Percentiles rank a stretch among this genome's conserved stretches.
phyloP scores from a whole-genome alignment of 2,113 vertebrate genomes.

The Calonectris borealis region DNA sequence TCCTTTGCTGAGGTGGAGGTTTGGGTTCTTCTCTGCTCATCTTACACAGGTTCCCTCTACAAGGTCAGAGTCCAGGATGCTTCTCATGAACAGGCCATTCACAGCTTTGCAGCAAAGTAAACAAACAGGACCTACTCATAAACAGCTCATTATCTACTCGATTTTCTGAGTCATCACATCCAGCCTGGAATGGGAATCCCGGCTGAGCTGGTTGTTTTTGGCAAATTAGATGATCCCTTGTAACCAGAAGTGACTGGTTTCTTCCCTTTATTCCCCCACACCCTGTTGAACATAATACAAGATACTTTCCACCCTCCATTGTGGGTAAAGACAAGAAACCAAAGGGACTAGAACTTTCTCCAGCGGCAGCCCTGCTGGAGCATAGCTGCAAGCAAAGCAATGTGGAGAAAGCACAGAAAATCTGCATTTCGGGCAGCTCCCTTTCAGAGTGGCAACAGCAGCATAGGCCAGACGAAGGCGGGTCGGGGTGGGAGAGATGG shows the following conservation, averaged over 20 bases:
- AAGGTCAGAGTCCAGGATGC: not conserved
- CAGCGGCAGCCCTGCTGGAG: not conserved
- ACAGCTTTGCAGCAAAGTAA: constrained; percentile 19
- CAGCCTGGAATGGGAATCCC: constrained; percentile 20
- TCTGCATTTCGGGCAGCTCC: not conserved
- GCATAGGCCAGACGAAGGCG: not conserved
- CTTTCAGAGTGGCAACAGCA: not conserved
- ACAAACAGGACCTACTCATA: constrained; percentile 18
- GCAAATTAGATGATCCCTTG: not conserved
- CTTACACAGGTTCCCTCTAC: not conserved
- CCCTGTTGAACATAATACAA: not conserved
- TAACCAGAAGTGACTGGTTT: constrained; percentile 23
- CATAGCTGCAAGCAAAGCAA: constrained; percentile 1
- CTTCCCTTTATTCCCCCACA: not conserved
- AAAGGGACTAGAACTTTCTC: not conserved
- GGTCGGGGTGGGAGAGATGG: not conserved
- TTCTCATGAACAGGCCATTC: not conserved
- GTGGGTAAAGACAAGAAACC: not conserved
- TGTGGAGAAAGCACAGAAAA: not conserved
- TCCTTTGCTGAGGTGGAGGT: not conserved
- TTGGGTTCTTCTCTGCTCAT: not conserved
- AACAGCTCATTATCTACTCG: constrained; percentile 35
- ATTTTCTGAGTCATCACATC: constrained; percentile 44
- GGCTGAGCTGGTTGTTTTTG: not conserved
- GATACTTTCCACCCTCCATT: not conserved